Percentiles rank a stretch among this genome's conserved stretches.
Evolutionary conservation across 2,113 vertebrate genomes (phyloP).

Genomic region (Scytalopus superciliaris): DNA sequence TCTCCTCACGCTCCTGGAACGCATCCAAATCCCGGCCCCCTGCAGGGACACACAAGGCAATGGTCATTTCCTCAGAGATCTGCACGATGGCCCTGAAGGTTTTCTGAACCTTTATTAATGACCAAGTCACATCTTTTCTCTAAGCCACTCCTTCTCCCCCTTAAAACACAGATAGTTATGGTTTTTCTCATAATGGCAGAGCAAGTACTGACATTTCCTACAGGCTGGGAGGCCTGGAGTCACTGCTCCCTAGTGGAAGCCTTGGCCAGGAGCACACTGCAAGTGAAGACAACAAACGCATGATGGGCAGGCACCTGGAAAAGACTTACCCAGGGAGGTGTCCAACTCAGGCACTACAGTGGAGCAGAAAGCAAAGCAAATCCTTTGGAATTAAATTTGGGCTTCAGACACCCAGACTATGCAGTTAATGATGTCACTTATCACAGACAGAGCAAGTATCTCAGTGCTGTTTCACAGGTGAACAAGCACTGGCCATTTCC

Average conservation of each 20-base stretch:
- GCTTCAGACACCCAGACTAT: neutral
- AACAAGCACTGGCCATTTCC: neutral
- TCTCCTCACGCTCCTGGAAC: constrained; percentile 75
- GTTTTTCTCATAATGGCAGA: neutral
- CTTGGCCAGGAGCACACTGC: neutral
- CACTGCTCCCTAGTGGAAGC: neutral
- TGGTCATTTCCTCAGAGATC: neutral
- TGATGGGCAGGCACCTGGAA: neutral
- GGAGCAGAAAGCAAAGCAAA: neutral
- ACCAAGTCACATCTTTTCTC: neutral
- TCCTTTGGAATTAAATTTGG: neutral
- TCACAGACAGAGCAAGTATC: neutral
- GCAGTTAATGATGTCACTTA: neutral
- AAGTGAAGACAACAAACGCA: neutral
- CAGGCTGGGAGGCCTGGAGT: neutral
- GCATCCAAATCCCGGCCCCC: constrained; percentile 73
- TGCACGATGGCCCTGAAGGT: neutral
- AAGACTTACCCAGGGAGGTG: neutral
- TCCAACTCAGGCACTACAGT: neutral
- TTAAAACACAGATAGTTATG: neutral
- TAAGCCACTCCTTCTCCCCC: neutral
- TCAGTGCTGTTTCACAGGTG: neutral
- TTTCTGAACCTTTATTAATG: neutral
- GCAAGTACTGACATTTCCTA: neutral
- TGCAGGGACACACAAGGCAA: constrained; percentile 31